Evolutionary conservation across 2,888 invertebrate genomes (phyloP).

Genomic region (Nomada ruficornis): DNA sequence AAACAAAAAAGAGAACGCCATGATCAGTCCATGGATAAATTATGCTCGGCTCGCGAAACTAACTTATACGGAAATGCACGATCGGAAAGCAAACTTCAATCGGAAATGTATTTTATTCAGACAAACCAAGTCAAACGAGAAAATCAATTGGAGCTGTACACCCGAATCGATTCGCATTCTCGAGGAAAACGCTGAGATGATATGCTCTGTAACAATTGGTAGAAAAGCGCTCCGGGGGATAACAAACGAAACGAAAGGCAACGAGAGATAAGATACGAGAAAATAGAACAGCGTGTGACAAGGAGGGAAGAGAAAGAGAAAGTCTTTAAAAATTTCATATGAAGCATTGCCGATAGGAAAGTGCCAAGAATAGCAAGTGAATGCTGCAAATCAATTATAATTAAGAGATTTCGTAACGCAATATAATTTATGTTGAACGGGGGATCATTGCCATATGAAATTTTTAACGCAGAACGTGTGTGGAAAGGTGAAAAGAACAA

Average conservation of each 20-base stretch:
- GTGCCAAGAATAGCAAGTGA: not conserved
- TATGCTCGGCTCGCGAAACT: not conserved
- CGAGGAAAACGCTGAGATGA: slow-evolving; percentile 24
- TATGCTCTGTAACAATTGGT: slow-evolving; percentile 31
- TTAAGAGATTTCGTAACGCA: not conserved
- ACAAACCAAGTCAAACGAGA: not conserved
- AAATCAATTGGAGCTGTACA: slow-evolving; percentile 1
- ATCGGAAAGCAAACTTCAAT: too few species aligned
- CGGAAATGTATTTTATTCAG: too few species aligned
- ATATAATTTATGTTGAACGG: not conserved
- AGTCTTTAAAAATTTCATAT: slow-evolving; percentile 46
- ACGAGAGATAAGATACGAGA: slow-evolving; percentile 28
- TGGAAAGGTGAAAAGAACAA: slow-evolving; percentile 40
- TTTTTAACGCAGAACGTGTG: slow-evolving; percentile 41
- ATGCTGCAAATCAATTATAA: too few species aligned
- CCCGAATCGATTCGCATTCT: slow-evolving; percentile 47
- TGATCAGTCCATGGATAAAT: not conserved
- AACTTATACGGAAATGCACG: not conserved
- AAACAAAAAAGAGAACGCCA: slow-evolving; percentile 10
- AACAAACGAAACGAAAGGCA: slow-evolving; percentile 25
- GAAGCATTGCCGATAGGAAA: not conserved
- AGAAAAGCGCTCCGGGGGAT: slow-evolving; percentile 36
- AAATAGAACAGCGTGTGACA: slow-evolving; percentile 33
- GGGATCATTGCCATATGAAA: slow-evolving; percentile 19
- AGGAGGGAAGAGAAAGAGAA: slow-evolving; percentile 37